Percentiles rank a stretch among this genome's conserved stretches.
Conservation (phyloP, 2,888 invertebrate genomes). For the Drosophila longiperda region DNA sequence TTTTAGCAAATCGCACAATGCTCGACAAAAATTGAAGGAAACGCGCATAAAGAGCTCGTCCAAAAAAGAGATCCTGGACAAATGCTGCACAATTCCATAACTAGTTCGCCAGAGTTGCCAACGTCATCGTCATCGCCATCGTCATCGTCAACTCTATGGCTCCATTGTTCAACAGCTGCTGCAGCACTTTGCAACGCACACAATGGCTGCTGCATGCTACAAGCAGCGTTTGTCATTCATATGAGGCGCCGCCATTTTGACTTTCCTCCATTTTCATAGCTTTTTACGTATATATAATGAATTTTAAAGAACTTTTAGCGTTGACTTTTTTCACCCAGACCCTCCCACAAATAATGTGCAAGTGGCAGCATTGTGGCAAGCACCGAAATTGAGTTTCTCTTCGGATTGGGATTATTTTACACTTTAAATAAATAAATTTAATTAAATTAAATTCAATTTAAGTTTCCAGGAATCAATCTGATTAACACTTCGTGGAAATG, state of each 20-base stretch:
- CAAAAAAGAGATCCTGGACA: conserved; percentile 26
- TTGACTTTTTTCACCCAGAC: conserved; percentile 33
- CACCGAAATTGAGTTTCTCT: conserved; percentile 1
- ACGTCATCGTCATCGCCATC: conserved; percentile 5
- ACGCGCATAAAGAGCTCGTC: conserved; percentile 11
- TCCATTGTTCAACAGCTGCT: conserved; percentile 22
- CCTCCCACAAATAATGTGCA: conserved; percentile 9
- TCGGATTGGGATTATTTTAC: no score
- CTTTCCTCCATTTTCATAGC: conserved; percentile 24
- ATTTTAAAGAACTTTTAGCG: conserved; percentile 33
- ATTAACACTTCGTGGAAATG: neutral
- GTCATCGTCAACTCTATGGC: conserved; percentile 2
- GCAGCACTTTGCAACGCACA: conserved; percentile 5
- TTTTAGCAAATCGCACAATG: conserved; percentile 38
- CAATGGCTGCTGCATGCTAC: conserved; percentile 36
- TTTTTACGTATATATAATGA: conserved; percentile 13
- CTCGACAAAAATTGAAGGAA: conserved; percentile 40
- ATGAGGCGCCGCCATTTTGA: conserved; percentile 64
- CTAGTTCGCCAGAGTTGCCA: conserved; percentile 37
- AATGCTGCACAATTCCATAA: conserved; percentile 26
- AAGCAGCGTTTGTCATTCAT: conserved; percentile 62
- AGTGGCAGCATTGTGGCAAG: no score
- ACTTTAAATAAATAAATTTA: no score
- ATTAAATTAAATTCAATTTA: neutral
- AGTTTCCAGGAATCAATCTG: neutral